phyloP scores from a whole-genome alignment of 2,113 vertebrate species.

The Chinchilla lanigera region DNA sequence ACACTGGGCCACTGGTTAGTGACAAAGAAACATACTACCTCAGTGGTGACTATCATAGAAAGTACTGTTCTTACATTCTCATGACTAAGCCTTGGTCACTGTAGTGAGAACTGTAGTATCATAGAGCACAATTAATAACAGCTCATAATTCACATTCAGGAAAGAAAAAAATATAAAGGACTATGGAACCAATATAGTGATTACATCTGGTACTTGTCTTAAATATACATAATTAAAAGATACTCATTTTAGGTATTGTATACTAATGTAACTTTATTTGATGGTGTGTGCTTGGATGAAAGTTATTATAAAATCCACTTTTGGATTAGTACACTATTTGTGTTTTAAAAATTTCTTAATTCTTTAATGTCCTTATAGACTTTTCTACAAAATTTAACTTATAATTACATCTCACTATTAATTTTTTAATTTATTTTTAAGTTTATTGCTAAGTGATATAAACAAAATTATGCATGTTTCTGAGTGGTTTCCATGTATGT shows the following conservation, averaged over 20 bases:
- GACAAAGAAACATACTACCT: not conserved
- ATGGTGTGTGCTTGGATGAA: not conserved
- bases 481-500: not conserved
- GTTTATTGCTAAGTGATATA: not conserved
- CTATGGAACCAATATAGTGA: not conserved
- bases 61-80: not conserved
- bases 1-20: not conserved
- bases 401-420: not conserved
- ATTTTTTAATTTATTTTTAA: not conserved
- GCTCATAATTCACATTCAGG: not conserved
- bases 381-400: not conserved
- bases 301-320: not conserved
- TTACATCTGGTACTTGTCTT: not conserved
- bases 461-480: not conserved
- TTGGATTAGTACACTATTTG: not conserved
- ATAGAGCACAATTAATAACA: not conserved
- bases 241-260: not conserved
- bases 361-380: not conserved
- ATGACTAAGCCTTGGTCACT: not conserved
- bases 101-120: not conserved
- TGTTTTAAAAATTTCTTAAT: slow-evolving; percentile 7
- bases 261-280: not conserved
- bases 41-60: not conserved
- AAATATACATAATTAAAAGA: not conserved
- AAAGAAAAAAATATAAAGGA: not conserved